Evolutionary conservation across 2,113 vertebrate genomes (phyloP).

Genomic region (Perca schrenkii): DNA sequence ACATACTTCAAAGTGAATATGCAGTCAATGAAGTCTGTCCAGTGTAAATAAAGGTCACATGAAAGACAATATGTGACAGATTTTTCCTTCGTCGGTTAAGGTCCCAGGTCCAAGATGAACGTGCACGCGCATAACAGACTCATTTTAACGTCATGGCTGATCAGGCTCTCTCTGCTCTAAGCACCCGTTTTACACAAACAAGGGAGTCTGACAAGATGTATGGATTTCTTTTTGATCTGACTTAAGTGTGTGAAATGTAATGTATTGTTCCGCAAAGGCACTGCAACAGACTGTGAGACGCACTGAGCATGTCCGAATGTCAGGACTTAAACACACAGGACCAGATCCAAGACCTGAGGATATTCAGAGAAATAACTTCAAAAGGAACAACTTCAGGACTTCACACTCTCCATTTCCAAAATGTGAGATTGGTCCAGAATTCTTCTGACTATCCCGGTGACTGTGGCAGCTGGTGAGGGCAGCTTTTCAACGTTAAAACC

Average conservation of each 20-base stretch:
- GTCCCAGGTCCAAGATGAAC: background rate
- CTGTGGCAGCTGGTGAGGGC: background rate
- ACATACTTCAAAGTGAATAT: background rate
- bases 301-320: background rate
- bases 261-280: background rate
- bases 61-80: background rate
- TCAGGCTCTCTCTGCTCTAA: background rate
- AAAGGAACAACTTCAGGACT: background rate
- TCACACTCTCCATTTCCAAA: background rate
- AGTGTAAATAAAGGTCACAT: background rate
- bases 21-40: no score
- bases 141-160: background rate
- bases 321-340: background rate
- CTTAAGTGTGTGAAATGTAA: background rate
- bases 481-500: constrained; percentile 22
- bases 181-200: background rate
- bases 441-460: background rate
- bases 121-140: no score
- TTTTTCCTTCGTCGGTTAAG: background rate
- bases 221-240: background rate
- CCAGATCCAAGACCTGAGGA: background rate
- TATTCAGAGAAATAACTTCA: background rate
- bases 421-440: background rate
- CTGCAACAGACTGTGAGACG: background rate
- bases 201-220: background rate